Conservation (phyloP, 1,140 invertebrate species). For the Zaprionus lachaisei region DNA sequence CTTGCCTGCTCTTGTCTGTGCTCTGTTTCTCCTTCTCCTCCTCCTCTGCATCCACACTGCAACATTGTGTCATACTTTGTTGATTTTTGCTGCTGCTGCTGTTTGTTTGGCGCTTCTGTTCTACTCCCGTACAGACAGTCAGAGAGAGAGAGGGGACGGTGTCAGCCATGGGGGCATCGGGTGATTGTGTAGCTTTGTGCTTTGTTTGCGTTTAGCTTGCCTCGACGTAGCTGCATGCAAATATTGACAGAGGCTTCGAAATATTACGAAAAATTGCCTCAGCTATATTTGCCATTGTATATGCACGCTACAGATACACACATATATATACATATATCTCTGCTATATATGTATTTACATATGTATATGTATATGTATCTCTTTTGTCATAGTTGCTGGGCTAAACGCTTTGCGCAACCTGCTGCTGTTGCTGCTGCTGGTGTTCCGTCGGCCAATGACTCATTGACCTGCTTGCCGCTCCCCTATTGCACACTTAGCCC, state of each 20-base stretch:
- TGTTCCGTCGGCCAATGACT: slow-evolving; percentile 70
- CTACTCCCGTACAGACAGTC: slow-evolving; percentile 43
- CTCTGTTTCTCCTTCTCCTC: neutral
- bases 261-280: slow-evolving; percentile 74
- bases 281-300: slow-evolving; percentile 49
- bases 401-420: slow-evolving; percentile 6
- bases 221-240: slow-evolving; percentile 57
- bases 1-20: neutral
- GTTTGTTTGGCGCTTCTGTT: slow-evolving; percentile 70
- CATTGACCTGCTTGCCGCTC: slow-evolving; percentile 69
- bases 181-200: neutral
- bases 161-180: too few species aligned
- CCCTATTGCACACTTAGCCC: neutral
- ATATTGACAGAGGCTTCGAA: slow-evolving; percentile 82
- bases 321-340: slow-evolving; percentile 26
- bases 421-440: neutral
- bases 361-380: neutral
- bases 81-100: slow-evolving; percentile 62
- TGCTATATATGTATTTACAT: slow-evolving; percentile 12
- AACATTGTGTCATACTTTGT: slow-evolving; percentile 80
- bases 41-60: slow-evolving; percentile 27
- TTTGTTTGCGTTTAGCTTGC: slow-evolving; percentile 52
- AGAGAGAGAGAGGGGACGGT: neutral
- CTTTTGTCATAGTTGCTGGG: slow-evolving; percentile 19
- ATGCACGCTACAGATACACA: neutral